Evolutionary conservation across 2,888 invertebrate species (phyloP), one percentile per base, ranked within the genome.

Genomic region (Athalia circularis): DNA sequence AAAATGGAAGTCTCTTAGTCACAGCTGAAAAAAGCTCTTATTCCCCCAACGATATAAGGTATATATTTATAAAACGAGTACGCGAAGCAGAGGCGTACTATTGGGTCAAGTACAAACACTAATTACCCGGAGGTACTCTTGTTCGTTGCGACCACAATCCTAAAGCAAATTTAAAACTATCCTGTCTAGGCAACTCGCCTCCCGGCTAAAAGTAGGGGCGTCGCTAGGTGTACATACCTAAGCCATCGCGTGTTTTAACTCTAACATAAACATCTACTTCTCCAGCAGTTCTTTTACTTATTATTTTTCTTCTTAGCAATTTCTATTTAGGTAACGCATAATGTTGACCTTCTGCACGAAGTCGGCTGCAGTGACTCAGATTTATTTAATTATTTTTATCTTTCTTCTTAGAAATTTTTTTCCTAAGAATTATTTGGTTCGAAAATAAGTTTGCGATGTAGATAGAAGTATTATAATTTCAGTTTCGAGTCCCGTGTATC

Each of bases 51-150:
- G 61, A 13, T 61, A 6, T 5, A 13, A n/a, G 54, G 54, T 47
- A 47, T 45, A 57, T 57, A 70, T 59, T 70, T 57, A n/a, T 70
- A 13, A 54, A 70, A 50, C 43, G 59, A 47, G 59, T 13, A 59
- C 5, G 43, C 57, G 72, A 57, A 5, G 47, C 57, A 45, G 47
- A 68, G 52, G 68, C 15, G 15, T 13, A 72, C 57, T 29, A 29
- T 29, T 72, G 72, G 72, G 72, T 72, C 72, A 72, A 72, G 72
- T 72, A 72, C n/a, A 59, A 47, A 59, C 59, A 47, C 72, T 72
- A 72, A 72, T 72, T 72, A 72, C 59, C 57, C 45, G 52, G 72
- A 47, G 72, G 57, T 70, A 59, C 65, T 65, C n/a, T 65, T 47
- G 72, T 45, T 45, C 47, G 47, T n/a, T 59, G 72, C 59, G 13